Evolutionary conservation across 2,888 invertebrate genomes (phyloP), one percentile per base, ranked within the genome.

Genomic region (Heliconius aoede): DNA sequence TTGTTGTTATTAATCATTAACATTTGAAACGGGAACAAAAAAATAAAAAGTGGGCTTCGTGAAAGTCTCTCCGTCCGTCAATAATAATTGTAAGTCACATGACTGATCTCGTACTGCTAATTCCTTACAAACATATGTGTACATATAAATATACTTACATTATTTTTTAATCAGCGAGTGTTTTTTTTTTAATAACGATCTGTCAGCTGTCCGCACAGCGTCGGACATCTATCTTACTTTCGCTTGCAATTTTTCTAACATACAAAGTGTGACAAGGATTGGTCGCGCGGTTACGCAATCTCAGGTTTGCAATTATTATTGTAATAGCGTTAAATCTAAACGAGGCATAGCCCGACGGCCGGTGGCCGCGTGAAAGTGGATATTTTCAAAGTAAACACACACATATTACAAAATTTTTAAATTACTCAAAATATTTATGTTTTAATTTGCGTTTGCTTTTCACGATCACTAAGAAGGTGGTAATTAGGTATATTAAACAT

Each of bases 321-420:
- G 87, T 89, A 89, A 91, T 89, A 88, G 87, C 88, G 87, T 88
- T 86, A 88, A 87, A 90, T 90, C 87, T 88, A 86, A 88, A 88
- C 85, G 85, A 87, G 85, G 86, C 82, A 84, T 85, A 84, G 85
- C 85, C 81, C 82, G 81, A 51, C 74, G 76, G 81, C 60, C 55
- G 69, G 58, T 61, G 60, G 58, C 69, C 30, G 73, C 55, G 64
- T 76, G 78, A 78, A 78, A 77, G 74, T 74, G 21, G 28, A 69
- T 51, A 36, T 61, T 69, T 55, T 68, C 28, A 36, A 61, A 61
- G 28, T 55, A 74, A 61, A 46, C 18, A 51, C 5, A 36, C 28
- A 61, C n/a, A 61, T 18, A 46, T 60, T 60, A 58, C 18, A 24
- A 58, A 24, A 26, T 40, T 30, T 71, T 15, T 11, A 58, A 51